A percentile compares a stretch with the other conserved stretches of the same genome.
Conservation (phyloP, 2,888 invertebrate genomes). For the Baccha elongata region DNA sequence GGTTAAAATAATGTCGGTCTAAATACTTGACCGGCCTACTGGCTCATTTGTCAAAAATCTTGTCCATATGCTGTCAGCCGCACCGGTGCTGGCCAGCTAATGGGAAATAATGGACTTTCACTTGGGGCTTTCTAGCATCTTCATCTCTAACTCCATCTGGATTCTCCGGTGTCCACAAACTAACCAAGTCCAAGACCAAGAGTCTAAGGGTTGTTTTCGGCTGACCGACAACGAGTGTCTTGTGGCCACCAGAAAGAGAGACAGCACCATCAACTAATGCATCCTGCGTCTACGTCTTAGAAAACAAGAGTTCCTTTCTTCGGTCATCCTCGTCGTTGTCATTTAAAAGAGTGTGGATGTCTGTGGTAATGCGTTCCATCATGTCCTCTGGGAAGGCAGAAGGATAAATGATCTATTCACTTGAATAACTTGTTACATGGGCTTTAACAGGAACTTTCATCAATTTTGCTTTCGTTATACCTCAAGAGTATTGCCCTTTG, state of each 20-base stretch:
- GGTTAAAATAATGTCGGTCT: conserved; percentile 72
- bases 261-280: conserved; percentile 58
- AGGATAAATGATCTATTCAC: conserved; percentile 74
- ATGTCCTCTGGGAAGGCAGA: conserved; percentile 66
- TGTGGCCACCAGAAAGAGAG: conserved; percentile 61
- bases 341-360: conserved; percentile 29
- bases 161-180: conserved; percentile 40
- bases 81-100: conserved; percentile 71
- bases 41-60: conserved; percentile 73
- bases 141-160: background rate
- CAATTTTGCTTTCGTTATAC: conserved; percentile 68
- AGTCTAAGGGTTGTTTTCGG: conserved; percentile 69
- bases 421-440: conserved; percentile 72
- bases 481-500: conserved; percentile 53
- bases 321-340: conserved; percentile 6
- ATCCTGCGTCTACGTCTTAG: conserved; percentile 66
- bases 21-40: conserved; percentile 73
- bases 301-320: conserved; percentile 32
- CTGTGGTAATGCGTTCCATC: conserved; percentile 67
- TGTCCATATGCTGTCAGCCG: conserved; percentile 74
- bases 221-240: conserved; percentile 65
- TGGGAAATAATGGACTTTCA: conserved; percentile 75
- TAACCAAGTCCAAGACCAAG: conserved; percentile 23
- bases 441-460: conserved; percentile 70
- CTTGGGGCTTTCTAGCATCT: conserved; percentile 62